Evolutionary conservation across 2,797 vertebrate genomes (phyloP).

Genomic region (Acipenser transmontanus): DNA sequence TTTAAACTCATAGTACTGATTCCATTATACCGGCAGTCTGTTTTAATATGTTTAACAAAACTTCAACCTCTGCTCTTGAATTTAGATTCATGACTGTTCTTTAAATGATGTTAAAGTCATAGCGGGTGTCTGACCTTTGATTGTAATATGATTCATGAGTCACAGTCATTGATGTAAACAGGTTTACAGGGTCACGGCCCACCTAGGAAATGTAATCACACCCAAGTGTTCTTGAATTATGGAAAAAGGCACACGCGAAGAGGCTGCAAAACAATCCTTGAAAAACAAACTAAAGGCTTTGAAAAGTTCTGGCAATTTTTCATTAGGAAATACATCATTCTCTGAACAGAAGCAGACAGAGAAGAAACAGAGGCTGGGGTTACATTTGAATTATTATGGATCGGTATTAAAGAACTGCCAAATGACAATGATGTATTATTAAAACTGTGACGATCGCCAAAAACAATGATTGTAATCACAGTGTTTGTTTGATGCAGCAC

Average conservation of each 20-base stretch:
- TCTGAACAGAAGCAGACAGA: too few species aligned
- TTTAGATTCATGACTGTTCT: slow-evolving; percentile 27
- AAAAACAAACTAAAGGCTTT: too few species aligned
- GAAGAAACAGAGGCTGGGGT: too few species aligned
- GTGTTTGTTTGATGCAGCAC: too few species aligned
- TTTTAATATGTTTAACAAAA: slow-evolving; percentile 6
- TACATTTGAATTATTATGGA: too few species aligned
- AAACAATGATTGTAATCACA: too few species aligned
- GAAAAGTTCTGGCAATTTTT: too few species aligned
- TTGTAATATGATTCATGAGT: slow-evolving; percentile 52
- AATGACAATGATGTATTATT: too few species aligned
- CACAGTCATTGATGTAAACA: slow-evolving; percentile 57
- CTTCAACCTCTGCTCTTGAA: slow-evolving; percentile 13
- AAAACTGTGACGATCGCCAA: too few species aligned
- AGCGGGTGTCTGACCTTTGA: slow-evolving; percentile 41
- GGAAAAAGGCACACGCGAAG: slow-evolving; percentile 45
- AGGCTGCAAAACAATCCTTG: slow-evolving; percentile 18
- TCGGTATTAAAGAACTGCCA: too few species aligned
- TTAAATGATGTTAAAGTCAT: slow-evolving; percentile 32
- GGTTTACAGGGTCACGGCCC: slow-evolving; percentile 45
- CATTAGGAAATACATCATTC: too few species aligned
- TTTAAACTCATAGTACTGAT: slow-evolving; percentile 7
- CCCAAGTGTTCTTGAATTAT: slow-evolving; percentile 45
- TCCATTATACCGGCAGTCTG: slow-evolving; percentile 12
- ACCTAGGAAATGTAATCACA: slow-evolving; percentile 50